These are phyloP conservation scores for Bungarus multicinctus DNA, from an alignment of 2,113 vertebrate genomes.

Conservation along the genomic window DNA sequence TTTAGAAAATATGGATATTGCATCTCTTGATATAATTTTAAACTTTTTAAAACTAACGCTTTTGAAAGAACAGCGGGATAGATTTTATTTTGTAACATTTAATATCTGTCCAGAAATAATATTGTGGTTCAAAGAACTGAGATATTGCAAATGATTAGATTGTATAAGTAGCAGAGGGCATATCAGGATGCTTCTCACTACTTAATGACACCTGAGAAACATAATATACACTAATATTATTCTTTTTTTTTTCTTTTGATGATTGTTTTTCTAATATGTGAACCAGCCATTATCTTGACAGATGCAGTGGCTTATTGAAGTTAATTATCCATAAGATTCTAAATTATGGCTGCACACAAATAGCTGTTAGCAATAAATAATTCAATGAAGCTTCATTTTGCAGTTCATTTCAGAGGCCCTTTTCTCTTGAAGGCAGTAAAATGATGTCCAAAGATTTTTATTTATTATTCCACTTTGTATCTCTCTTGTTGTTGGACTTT, in stretches of 20 bases:
- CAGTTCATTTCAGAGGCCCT: constrained; percentile 24
- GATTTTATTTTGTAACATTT: too few species aligned
- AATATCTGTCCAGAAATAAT: too few species aligned
- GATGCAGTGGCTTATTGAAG: not conserved
- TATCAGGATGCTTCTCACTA: too few species aligned
- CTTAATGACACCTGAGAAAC: too few species aligned
- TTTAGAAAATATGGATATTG: too few species aligned
- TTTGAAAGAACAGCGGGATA: too few species aligned
- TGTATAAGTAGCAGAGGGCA: too few species aligned
- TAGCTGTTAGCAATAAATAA: constrained; percentile 61
- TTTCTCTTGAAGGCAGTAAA: constrained; percentile 37
- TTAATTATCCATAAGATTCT: constrained; percentile 47
- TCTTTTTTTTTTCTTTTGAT: too few species aligned
- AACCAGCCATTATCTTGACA: constrained; percentile 32
- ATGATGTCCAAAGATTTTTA: constrained; percentile 11
- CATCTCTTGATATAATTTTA: too few species aligned
- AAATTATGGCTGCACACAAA: constrained; percentile 40
- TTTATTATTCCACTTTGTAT: constrained; percentile 7
- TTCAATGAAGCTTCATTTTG: constrained; percentile 53
- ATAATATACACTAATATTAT: too few species aligned
- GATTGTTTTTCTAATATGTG: not conserved
- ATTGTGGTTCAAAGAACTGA: too few species aligned
- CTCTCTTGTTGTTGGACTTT: not conserved
- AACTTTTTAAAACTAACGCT: too few species aligned
- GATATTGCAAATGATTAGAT: not conserved